phyloP scores from a whole-genome alignment of 1,140 invertebrate genomes.

The Nephotettix cincticeps region DNA sequence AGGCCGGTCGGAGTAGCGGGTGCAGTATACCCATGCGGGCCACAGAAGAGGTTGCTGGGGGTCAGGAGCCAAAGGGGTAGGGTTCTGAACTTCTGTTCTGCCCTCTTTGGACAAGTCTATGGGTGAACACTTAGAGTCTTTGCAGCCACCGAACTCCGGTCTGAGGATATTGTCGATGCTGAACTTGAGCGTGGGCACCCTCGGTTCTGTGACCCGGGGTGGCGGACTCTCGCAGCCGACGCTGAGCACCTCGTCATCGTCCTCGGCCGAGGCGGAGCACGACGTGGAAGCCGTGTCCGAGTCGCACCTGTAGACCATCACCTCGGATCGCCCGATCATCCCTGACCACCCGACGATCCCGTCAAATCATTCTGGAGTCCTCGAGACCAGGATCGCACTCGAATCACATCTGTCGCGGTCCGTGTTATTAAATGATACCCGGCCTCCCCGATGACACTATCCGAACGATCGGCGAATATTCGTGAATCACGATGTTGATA shows the following conservation, averaged over 20 bases:
- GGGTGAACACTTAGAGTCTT: constrained; percentile 21
- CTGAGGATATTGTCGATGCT: constrained; percentile 63
- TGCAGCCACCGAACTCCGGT: constrained; percentile 58
- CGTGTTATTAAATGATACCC: not conserved
- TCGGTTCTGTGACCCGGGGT: constrained; percentile 6
- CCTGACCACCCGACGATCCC: no score
- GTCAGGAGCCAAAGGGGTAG: not conserved
- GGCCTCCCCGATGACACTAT: not conserved
- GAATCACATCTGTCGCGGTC: not conserved
- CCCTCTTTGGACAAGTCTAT: constrained; percentile 32
- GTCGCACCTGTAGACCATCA: not conserved
- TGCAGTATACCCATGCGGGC: constrained; percentile 92
- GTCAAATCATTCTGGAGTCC: not conserved
- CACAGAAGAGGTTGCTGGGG: constrained; percentile 49
- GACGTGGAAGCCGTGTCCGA: constrained; percentile 15
- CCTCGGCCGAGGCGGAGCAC: constrained; percentile 15
- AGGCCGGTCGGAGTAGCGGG: constrained; percentile 91
- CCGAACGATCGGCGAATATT: not conserved
- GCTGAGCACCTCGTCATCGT: constrained; percentile 33
- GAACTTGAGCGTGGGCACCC: constrained; percentile 45
- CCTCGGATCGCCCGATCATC: not conserved
- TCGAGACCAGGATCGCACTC: not conserved
- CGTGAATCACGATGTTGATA: not conserved
- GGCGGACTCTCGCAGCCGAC: constrained; percentile 34
- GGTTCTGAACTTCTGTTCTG: not conserved